Evolutionary conservation across 2,113 vertebrate species (phyloP), one percentile per base, ranked within the genome.

Genomic region (Cheilinus undulatus): DNA sequence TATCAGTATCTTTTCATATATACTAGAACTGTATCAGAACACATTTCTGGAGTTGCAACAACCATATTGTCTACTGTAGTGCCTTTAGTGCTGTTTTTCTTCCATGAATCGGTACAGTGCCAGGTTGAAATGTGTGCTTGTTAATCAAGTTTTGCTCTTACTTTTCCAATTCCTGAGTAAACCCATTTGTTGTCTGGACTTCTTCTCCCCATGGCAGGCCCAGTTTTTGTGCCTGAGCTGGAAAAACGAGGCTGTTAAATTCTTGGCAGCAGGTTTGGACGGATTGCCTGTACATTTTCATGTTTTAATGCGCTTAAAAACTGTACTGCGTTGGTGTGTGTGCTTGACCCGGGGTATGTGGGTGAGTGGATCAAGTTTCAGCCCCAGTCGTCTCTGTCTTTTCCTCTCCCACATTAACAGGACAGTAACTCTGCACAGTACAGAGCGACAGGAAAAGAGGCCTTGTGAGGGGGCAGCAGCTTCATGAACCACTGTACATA

Each of bases 351-450:
- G 40, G 50, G 49, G 59, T 67, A 58, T 46, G 72, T 74, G 66
- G 61, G 70, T 58, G 59, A 65, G 68, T 40, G 48, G 81, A 62
- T 92, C 86, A 15, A 40, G 78, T 93, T 93, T 88, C 91, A 78
- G 67, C 51, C 74, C 76, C 68, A 69, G 67, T 60, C 28, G 30
- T 82, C 67, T 66, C 56, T 58, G 65, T 77, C 45, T 69, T 85
- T 87, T 88, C 61, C 84, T 73, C 67, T 56, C 83, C 65, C 64
- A 53, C 75, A 76, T 85, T 59, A 84, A 72, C 86, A 84, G 73
- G 77, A 83, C 80, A 62, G 50, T 68, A 83, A 76, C 56, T 6
- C 46, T 66, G 75, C 30, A 42, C 49, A 38, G 49, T 59, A 63
- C 28, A 64, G 68, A 50, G 72, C 3, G 52, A 69, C 62, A 28